Evolutionary conservation across 2,888 invertebrate species (phyloP).

Genomic region (Nomada lathburiana): DNA sequence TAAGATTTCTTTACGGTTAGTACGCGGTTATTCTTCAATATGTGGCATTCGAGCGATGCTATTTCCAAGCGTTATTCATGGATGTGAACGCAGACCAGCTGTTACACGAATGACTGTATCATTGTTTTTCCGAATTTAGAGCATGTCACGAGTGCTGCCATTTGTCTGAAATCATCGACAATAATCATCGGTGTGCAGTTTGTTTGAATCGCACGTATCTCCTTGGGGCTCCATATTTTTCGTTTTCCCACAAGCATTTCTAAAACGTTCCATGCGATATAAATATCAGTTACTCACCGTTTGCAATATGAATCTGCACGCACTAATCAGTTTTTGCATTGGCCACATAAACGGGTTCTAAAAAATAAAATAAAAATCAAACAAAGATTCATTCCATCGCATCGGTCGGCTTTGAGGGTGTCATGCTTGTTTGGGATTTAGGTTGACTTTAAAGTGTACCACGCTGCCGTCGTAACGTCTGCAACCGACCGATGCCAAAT

Average conservation of each 20-base stretch:
- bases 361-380: neutral
- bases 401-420: conserved; percentile 34
- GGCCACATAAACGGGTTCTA: neutral
- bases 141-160: conserved; percentile 8
- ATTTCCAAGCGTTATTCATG: conserved; percentile 5
- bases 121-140: neutral
- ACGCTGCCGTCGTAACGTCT: conserved; percentile 33
- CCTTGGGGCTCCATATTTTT: neutral
- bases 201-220: conserved; percentile 3
- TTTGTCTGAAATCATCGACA: neutral
- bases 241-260: neutral
- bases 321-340: conserved; percentile 13
- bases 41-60: conserved; percentile 18
- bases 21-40: conserved; percentile 66
- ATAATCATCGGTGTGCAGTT: neutral
- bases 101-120: conserved; percentile 15
- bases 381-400: neutral
- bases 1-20: conserved; percentile 93
- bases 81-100: conserved; percentile 17
- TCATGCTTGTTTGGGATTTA: conserved; percentile 59
- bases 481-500: conserved; percentile 57
- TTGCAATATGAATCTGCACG: neutral
- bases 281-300: neutral
- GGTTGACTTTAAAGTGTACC: conserved; percentile 55
- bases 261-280: neutral